These are phyloP conservation scores for Netelia virgata DNA, from an alignment of 2,888 invertebrate genomes.

Conservation along the genomic window DNA sequence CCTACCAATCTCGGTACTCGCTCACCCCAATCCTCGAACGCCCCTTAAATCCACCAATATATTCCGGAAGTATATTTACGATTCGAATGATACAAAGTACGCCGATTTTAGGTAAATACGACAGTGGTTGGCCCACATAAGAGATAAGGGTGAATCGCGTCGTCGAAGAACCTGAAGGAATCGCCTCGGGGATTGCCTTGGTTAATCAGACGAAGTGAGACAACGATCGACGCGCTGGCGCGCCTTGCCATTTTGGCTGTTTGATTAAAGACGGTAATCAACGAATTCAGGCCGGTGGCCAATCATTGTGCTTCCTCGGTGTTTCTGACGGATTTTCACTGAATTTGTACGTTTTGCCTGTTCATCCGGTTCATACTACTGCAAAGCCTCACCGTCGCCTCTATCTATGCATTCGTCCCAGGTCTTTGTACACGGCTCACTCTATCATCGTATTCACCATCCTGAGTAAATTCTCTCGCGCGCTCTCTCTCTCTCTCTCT, in stretches of 20 bases:
- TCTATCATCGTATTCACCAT: conserved; percentile 54
- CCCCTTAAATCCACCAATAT: conserved; percentile 38
- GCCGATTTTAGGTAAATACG: conserved; percentile 12
- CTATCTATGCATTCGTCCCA: not conserved
- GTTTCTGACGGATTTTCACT: not conserved
- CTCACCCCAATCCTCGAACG: not conserved
- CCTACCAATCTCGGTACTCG: not conserved
- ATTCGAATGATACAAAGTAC: conserved; percentile 54
- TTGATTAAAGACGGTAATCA: not conserved
- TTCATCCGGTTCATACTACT: not conserved
- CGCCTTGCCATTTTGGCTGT: not conserved
- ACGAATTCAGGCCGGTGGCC: conserved; percentile 12
- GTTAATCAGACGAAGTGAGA: not conserved
- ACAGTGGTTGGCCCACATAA: conserved; percentile 13
- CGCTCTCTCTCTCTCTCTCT: conserved; percentile 19
- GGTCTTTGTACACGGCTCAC: conserved; percentile 39
- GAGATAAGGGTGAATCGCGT: not conserved
- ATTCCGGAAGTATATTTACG: conserved; percentile 40
- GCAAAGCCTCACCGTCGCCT: not conserved
- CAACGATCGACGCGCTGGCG: not conserved
- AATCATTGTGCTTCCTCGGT: not conserved
- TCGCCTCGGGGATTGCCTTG: not conserved
- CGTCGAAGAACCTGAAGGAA: not conserved
- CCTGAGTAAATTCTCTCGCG: conserved; percentile 31
- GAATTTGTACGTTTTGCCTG: not conserved